Evolutionary conservation across 2,888 invertebrate genomes (phyloP).

Genomic region (Neoitamus cyanurus): DNA sequence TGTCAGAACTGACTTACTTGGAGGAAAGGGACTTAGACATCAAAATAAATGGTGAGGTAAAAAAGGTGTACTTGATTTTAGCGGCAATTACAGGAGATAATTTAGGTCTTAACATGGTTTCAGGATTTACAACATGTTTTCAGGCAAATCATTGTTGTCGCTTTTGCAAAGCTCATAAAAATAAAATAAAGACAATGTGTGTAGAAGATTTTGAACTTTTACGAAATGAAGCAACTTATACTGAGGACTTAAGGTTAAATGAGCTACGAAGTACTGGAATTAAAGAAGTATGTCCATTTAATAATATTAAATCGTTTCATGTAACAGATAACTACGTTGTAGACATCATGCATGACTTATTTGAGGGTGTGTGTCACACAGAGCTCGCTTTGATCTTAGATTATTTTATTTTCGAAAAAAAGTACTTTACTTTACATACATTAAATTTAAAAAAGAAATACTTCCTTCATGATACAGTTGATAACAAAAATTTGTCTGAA

Average conservation of each 20-base stretch:
- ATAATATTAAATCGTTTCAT: constrained; percentile 49
- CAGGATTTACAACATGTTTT: constrained; percentile 53
- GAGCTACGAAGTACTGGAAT: constrained; percentile 49
- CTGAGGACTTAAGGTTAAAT: constrained; percentile 13
- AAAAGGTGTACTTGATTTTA: constrained; percentile 49
- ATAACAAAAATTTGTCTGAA: constrained; percentile 1
- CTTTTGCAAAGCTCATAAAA: constrained; percentile 50
- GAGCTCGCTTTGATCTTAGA: constrained; percentile 50
- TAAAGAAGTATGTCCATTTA: constrained; percentile 49
- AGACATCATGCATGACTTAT: constrained; percentile 54
- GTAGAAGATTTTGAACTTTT: constrained; percentile 34
- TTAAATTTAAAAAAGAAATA: constrained; percentile 33
- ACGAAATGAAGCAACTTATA: constrained; percentile 35
- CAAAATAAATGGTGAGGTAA: not conserved
- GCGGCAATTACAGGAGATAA: constrained; percentile 53
- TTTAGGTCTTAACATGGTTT: constrained; percentile 52
- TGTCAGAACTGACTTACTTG: not conserved
- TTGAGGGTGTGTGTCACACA: constrained; percentile 51
- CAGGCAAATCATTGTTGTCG: constrained; percentile 49
- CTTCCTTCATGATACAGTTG: constrained; percentile 14
- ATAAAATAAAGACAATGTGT: constrained; percentile 37
- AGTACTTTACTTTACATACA: constrained; percentile 32
- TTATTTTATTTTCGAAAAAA: constrained; percentile 45
- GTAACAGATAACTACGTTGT: constrained; percentile 50
- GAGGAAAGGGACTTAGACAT: not conserved